Evolutionary conservation across 2,888 invertebrate species (phyloP).

Genomic region (Drosophila bunnanda): DNA sequence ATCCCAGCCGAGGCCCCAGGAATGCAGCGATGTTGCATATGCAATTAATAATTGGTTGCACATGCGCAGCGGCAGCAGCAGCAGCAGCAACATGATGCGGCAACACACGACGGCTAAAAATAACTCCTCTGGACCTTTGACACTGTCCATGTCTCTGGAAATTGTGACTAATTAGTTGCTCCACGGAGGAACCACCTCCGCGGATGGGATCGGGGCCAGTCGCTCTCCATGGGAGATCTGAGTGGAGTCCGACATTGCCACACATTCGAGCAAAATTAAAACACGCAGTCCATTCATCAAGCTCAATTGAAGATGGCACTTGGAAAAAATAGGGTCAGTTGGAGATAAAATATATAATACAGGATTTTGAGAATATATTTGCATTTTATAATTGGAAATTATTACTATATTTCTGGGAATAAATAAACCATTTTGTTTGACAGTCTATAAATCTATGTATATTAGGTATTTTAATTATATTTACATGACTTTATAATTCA

Average conservation of each 20-base stretch:
- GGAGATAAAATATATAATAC: background rate
- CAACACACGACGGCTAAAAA: constrained; percentile 46
- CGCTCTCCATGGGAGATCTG: constrained; percentile 16
- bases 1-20: constrained; percentile 21
- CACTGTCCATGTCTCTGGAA: constrained; percentile 30
- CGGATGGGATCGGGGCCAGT: constrained; percentile 5
- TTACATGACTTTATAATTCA: too few relatives aligned
- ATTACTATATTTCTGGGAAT: background rate
- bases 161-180: constrained; percentile 47
- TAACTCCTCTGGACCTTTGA: constrained; percentile 42
- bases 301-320: constrained; percentile 55
- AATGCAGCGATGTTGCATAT: constrained; percentile 75
- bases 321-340: background rate
- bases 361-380: background rate
- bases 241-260: constrained; percentile 54
- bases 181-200: constrained; percentile 27
- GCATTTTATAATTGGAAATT: background rate
- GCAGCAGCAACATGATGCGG: constrained; percentile 59
- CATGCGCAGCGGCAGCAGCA: constrained; percentile 61
- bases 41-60: constrained; percentile 82
- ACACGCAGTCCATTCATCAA: constrained; percentile 71
- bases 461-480: background rate
- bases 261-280: constrained; percentile 60
- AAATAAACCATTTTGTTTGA: background rate
- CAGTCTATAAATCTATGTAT: background rate